Evolutionary conservation across 2,113 vertebrate species (phyloP), one percentile per base, ranked within the genome.

Genomic region (Plecturocebus donacophilus): DNA sequence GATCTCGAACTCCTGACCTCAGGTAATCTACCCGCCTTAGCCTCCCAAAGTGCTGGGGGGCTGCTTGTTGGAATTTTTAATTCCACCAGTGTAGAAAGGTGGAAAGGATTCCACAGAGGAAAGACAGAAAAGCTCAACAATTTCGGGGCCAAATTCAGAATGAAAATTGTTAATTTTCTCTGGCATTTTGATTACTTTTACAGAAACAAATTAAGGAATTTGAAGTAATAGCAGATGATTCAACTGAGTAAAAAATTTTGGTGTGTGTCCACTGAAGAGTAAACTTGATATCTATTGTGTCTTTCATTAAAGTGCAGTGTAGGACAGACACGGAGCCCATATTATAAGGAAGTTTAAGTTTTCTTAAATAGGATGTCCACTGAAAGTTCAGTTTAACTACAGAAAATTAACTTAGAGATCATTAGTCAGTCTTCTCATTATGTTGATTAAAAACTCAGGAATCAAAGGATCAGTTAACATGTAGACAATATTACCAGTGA

Each of bases 131-230:
- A 85, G 45, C 17, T 88, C 84, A 64, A 40, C 35, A 54, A 82
- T 91, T 89, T 96, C 14, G 76, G 66, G 45, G n/a, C 52, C 89
- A n/a, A 81, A 77, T 49, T n/a, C 70, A 87, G 76, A 58, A 79
- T 61, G 81, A 70, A 68, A 92, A 47, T 35, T 64, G 40, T 42
- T 92, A 76, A 54, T 20, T 32, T 95, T 87, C 61, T 82, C 32
- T 66, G 54, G 66, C n/a, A 45, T 70, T 94, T 83, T 64, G 54
- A 49, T 68, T 80, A 91, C 20, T 88, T 94, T 87, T 79, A 47
- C 30, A 52, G 54, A 83, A 82, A 32, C 45, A 45, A 42, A 80
- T 49, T 68, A 71, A 66, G 49, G 45, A 82, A 80, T 75, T 76
- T 80, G 76, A 91, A 96, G 61, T 61, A 42, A 94, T 84, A 80